phyloP scores from a whole-genome alignment of 2,113 vertebrate genomes.

The Trinectes maculatus region DNA sequence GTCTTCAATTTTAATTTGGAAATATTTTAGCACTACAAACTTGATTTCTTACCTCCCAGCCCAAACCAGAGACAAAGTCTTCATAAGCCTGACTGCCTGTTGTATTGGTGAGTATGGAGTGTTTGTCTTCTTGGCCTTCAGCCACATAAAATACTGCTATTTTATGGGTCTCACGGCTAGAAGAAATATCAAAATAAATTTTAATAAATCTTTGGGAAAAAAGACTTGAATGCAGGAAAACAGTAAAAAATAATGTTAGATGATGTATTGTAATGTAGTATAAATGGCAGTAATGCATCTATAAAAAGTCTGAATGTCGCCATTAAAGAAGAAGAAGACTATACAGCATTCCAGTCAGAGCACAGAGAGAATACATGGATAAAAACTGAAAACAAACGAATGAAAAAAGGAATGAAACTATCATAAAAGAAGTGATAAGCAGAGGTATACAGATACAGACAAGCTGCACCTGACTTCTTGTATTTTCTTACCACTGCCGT shows the following conservation, averaged over 20 bases:
- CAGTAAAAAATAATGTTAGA: too few relatives aligned
- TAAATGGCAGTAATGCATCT: too few relatives aligned
- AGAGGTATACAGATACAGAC: background rate
- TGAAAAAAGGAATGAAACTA: background rate
- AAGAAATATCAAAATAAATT: slow-evolving; percentile 46
- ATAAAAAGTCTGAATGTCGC: too few relatives aligned
- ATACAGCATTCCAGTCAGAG: too few relatives aligned
- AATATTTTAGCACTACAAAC: too few relatives aligned
- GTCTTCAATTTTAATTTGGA: too few relatives aligned
- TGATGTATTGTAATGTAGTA: too few relatives aligned
- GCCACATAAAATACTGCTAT: slow-evolving; percentile 99
- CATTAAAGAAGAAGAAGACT: too few relatives aligned
- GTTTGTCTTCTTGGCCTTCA: slow-evolving; percentile 98
- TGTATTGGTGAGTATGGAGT: slow-evolving; percentile 97
- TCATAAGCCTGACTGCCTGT: slow-evolving; percentile 97
- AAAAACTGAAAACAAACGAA: background rate
- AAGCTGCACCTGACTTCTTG: background rate
- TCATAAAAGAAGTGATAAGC: background rate
- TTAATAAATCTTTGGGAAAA: too few relatives aligned
- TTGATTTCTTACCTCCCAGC: slow-evolving; percentile 92
- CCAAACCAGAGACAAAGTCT: slow-evolving; percentile 97
- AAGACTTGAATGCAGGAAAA: too few relatives aligned
- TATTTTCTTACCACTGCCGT: slow-evolving; percentile 90
- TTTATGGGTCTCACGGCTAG: slow-evolving; percentile 97
- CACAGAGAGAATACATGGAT: too few relatives aligned